These are phyloP conservation scores for Tetragnatha montana DNA, from an alignment of 2,888 invertebrate genomes.

Conservation along the genomic window DNA sequence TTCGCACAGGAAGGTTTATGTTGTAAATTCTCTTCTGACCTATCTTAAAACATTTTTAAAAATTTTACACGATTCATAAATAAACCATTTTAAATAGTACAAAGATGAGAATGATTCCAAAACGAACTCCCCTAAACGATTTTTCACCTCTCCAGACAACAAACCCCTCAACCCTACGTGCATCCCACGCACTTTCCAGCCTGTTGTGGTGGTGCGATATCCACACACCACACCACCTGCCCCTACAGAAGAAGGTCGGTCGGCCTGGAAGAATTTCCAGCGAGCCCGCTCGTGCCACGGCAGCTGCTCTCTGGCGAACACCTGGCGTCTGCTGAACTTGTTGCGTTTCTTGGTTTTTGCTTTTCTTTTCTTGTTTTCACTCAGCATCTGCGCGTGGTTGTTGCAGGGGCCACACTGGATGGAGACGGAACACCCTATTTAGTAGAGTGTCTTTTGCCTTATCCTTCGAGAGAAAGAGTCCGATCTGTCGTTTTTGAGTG, in stretches of 20 bases:
- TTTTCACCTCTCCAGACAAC: no score
- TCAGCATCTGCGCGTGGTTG: constrained; percentile 49
- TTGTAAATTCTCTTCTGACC: no score
- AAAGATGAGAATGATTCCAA: no score
- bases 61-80: no score
- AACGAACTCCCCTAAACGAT: no score
- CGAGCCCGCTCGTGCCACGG: not conserved
- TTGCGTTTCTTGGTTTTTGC: constrained; percentile 47
- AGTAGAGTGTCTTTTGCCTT: not conserved
- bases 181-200: no score
- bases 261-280: constrained; percentile 31
- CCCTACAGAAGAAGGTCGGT: constrained; percentile 55
- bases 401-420: constrained; percentile 30
- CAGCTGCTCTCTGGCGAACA: constrained; percentile 32
- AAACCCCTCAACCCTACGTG: no score
- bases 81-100: no score
- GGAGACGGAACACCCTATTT: constrained; percentile 13
- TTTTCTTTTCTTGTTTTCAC: constrained; percentile 28
- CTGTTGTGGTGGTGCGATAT: not conserved
- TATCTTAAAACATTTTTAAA: no score
- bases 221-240: constrained; percentile 49
- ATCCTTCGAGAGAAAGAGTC: not conserved
- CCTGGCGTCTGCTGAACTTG: constrained; percentile 70
- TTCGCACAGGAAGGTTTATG: no score
- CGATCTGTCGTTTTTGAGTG: not conserved